Evolutionary conservation across 2,888 invertebrate genomes (phyloP), one percentile per base, ranked within the genome.

Genomic region (Drosophila meridionalis): DNA sequence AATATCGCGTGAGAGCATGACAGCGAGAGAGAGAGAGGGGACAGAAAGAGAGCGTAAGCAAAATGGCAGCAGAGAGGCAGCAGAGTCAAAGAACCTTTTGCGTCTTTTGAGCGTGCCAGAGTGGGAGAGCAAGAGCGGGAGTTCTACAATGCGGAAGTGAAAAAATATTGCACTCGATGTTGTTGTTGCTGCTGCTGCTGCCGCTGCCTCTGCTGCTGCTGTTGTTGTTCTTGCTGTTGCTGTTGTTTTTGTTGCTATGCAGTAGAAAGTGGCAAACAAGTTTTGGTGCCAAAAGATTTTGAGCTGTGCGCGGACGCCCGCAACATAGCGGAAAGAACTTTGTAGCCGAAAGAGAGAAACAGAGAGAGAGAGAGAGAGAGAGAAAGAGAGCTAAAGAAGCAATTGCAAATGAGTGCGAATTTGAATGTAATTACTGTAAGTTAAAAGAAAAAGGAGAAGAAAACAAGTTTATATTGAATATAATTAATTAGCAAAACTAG

Each of bases 131-230:
- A 60, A 47, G 63, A 56, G 69, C 43, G 62, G 52, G 40, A 70
- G 63, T 74, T 76, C 64, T 74, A 65, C 77, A 89, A 85, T 85
- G 90, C 85, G 85, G 85, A 85, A 85, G 85, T 89, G 20, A 66
- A 84, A 69, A 84, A 61, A 56, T 56, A 56, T 76, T 79, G 77
- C 77, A 76, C 69, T 69, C 70, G 42, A 56, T 69, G 64, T 43
- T 42, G 60, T 70, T 78, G 56, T 40, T 84, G 53, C 55, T 73
- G 53, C 45, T 64, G 53, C 34, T 28, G 55, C 32, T 32, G 30
- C 7, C 28, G 6, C 11, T 50, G 14, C 8, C 20, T 6, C 28
- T 43, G 9, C 7, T 81, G 48, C 11, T 57, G 61, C 34, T 69
- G 40, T 48, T 72, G 40, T 2, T n/a, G 40, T n/a, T 40, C 20